Base-by-base conservation (phyloP, 2,888 invertebrate species). In the Deladenus siricidicola region DNA sequence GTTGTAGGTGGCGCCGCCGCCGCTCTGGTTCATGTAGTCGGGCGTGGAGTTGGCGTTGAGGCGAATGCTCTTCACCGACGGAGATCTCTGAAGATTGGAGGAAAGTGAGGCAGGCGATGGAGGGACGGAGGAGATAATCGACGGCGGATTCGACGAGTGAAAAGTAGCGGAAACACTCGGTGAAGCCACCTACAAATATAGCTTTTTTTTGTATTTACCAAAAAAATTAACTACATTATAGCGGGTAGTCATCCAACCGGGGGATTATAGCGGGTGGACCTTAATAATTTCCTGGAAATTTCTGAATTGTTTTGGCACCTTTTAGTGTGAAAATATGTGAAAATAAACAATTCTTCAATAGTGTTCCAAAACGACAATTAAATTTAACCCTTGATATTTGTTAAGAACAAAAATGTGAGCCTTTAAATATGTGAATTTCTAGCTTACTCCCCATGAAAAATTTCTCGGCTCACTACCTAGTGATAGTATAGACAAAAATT, bases 91-190 rank as follows among this genome's bases (percentile, higher is more conserved):
- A 24, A 39, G 44, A 48, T 29, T 8, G 24, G 56, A 23, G 28
- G 50, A 6, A 24, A 50, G 28, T 39, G 58, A 58, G n/a, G 54
- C 29, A 6, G 59, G 59, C 30, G 59, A 59, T 24, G 57, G 56
- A 6, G 59, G 59, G 24, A 43, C 42, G 2, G 59, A 56, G 10
- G 59, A 59, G 26, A 59, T 59, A 10, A 56, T 58, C 10, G 59
- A 59, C 39, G 39, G 56, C 26, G 59, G 59, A 47, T 59, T 59
- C 28, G 59, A 59, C 28, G 42, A 43, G 23, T 43, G 34, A n/a
- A 48, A 26, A 14, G 56, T 56, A 1, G 23, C 19, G 24, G 44
- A 39, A 43, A 44, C 28, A 26, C 34, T 24, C 39, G 55, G 55
- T 6, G 55, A 55, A 21, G 28, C 23, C 14, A 43, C 28, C 55